Evolutionary conservation across 2,113 vertebrate species (phyloP).

Genomic region (Pseudonaja textilis): DNA sequence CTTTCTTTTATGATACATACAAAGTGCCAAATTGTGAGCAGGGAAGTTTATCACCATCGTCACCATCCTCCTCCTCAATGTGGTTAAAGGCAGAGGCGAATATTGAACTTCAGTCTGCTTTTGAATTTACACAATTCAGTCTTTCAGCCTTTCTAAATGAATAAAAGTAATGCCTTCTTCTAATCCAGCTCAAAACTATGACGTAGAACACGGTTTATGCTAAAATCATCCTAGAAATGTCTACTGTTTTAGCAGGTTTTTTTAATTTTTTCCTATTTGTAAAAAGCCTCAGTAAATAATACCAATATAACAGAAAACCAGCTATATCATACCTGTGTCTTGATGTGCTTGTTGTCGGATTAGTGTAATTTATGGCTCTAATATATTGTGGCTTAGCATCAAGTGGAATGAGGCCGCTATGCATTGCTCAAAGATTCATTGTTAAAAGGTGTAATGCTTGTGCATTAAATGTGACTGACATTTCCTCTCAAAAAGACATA

Average conservation of each 20-base stretch:
- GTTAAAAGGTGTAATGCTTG: neutral
- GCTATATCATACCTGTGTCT: neutral
- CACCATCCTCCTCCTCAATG: neutral
- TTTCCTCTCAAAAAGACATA: neutral
- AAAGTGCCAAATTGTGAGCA: neutral
- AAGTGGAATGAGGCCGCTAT: neutral
- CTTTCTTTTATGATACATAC: neutral
- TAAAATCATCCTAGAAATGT: neutral
- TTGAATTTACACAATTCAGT: neutral
- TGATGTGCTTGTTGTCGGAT: neutral
- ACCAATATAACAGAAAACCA: neutral
- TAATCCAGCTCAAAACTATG: neutral
- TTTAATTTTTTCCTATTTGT: neutral
- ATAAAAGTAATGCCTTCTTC: neutral
- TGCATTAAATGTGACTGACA: neutral
- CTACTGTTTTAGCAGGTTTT: neutral
- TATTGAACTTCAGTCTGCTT: neutral
- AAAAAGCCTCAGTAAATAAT: neutral
- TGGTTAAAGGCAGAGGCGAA: neutral
- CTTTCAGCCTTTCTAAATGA: neutral
- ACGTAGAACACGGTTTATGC: neutral
- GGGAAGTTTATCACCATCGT: neutral
- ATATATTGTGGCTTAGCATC: neutral
- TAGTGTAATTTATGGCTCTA: neutral
- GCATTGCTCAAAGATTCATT: neutral